Conservation (phyloP, 2,113 vertebrate genomes). For the Calyptomena viridis region DNA sequence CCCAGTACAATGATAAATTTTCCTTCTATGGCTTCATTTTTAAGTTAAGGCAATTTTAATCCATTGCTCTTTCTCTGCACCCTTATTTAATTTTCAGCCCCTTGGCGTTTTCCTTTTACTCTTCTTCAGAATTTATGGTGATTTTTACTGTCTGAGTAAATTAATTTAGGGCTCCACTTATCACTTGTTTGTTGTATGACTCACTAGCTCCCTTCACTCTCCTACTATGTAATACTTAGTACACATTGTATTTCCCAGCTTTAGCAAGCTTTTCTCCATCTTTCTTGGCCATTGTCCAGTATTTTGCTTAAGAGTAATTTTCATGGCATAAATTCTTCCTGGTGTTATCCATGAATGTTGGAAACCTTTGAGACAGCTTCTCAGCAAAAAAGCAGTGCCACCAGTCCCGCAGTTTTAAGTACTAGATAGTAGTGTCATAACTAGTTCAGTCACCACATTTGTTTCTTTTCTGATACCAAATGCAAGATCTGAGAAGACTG, state of each 20-base stretch:
- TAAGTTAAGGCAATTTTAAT: neutral
- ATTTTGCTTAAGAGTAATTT: neutral
- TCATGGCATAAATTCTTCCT: neutral
- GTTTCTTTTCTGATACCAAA: neutral
- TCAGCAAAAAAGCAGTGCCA: neutral
- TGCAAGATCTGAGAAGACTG: neutral
- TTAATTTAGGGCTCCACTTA: neutral
- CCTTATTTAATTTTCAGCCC: neutral
- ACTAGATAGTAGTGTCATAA: neutral
- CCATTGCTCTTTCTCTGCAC: neutral
- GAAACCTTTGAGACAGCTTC: neutral
- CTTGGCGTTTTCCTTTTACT: neutral
- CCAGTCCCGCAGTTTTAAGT: neutral
- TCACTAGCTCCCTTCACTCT: neutral
- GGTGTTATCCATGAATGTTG: neutral
- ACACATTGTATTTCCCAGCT: neutral
- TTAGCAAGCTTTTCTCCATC: neutral
- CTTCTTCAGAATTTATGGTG: neutral
- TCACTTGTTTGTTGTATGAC: neutral
- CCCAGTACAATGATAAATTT: neutral
- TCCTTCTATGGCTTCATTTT: neutral
- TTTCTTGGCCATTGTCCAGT: neutral
- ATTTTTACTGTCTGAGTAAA: neutral
- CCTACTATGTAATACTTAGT: neutral
- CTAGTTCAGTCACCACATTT: neutral